Evolutionary conservation across 2,797 vertebrate species (phyloP).

Genomic region (Notolepis coatsorum): DNA sequence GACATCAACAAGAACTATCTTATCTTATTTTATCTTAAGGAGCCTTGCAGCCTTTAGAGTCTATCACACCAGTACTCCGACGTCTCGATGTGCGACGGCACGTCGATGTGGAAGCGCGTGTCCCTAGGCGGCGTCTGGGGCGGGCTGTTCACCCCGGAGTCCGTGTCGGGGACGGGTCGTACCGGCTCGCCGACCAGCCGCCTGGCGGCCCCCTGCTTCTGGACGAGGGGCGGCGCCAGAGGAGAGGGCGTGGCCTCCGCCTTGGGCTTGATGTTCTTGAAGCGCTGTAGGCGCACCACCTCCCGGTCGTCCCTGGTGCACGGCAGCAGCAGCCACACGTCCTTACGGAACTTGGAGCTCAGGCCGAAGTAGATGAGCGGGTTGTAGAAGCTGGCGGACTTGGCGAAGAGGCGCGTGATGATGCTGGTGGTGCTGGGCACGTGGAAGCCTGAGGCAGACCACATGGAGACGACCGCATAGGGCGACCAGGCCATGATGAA

Average conservation of each 20-base stretch:
- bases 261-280: conserved; percentile 80
- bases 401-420: conserved; percentile 87
- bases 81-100: conserved; percentile 77
- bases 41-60: conserved; percentile 69
- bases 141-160: conserved; percentile 77
- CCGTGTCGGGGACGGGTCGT: conserved; percentile 56
- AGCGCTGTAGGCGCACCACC: conserved; percentile 82
- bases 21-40: too few species aligned
- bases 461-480: conserved; percentile 93
- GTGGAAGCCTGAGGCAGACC: conserved; percentile 86
- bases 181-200: conserved; percentile 21
- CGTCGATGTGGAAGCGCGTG: conserved; percentile 63
- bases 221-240: conserved; percentile 30
- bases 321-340: conserved; percentile 80
- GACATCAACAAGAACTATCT: too few species aligned
- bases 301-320: conserved; percentile 78
- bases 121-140: conserved; percentile 71
- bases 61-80: conserved; percentile 86
- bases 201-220: conserved; percentile 34
- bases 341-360: conserved; percentile 89
- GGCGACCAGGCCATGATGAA: conserved; percentile 93
- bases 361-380: conserved; percentile 91
- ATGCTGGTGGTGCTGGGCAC: conserved; percentile 89
- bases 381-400: conserved; percentile 92
- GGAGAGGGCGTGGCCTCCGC: conserved; percentile 42